A percentile compares a stretch with the other conserved stretches of the same genome.
phyloP scores from a whole-genome alignment of 1,140 invertebrate species.

The Diabrotica virgifera region DNA sequence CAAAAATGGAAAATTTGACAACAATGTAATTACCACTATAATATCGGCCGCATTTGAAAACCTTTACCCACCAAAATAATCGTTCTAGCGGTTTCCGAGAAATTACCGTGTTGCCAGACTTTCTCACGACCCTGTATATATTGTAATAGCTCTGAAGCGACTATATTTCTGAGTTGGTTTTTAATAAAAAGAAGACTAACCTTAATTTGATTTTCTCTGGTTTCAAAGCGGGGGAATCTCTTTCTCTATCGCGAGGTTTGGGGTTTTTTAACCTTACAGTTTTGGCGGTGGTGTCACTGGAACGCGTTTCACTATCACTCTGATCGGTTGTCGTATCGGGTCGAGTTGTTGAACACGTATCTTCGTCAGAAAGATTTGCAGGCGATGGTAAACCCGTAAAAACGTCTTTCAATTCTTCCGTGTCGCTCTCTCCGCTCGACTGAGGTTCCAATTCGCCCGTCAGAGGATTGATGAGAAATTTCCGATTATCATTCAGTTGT shows the following conservation, averaged over 20 bases:
- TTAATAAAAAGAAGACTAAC: neutral
- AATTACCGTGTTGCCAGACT: too few relatives aligned
- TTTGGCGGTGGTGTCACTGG: constrained; percentile 48
- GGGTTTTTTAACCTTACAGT: constrained; percentile 29
- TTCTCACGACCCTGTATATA: too few relatives aligned
- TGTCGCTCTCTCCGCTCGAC: constrained; percentile 52
- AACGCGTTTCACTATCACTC: constrained; percentile 63
- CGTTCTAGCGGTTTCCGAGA: too few relatives aligned
- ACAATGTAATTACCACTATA: too few relatives aligned
- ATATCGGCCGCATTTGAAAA: too few relatives aligned
- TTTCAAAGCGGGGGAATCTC: constrained; percentile 45
- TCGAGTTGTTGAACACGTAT: constrained; percentile 43
- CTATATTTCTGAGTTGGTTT: too few relatives aligned
- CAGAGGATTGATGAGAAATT: constrained; percentile 83
- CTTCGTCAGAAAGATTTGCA: constrained; percentile 41
- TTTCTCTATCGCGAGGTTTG: constrained; percentile 28
- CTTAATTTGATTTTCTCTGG: constrained; percentile 81
- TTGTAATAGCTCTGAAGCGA: too few relatives aligned
- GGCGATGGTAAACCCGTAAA: constrained; percentile 44
- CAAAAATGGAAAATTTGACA: too few relatives aligned
- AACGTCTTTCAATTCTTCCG: constrained; percentile 45
- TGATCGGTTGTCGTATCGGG: constrained; percentile 53
- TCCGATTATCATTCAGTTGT: constrained; percentile 56
- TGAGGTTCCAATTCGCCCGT: constrained; percentile 83
- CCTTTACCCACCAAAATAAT: too few relatives aligned